Conservation (phyloP, 2,797 vertebrate species). For the Rachycentron canadum region DNA sequence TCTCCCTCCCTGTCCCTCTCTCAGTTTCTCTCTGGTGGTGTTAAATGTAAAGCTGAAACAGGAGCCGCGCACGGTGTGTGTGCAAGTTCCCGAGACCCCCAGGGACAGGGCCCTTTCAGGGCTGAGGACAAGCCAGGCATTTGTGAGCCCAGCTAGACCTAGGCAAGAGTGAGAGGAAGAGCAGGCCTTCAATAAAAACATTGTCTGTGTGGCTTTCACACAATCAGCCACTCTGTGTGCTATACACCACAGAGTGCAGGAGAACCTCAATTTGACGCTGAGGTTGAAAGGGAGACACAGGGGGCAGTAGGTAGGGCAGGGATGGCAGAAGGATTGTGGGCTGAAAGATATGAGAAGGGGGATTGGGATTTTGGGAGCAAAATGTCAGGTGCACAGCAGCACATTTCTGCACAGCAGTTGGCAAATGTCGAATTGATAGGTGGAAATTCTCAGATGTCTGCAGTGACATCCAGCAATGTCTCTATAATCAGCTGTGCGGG, state of each 20-base stretch:
- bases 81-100: conserved; percentile 71
- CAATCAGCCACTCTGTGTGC: conserved; percentile 83
- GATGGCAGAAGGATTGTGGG: conserved; percentile 43
- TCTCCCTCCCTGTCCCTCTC: conserved; percentile 40
- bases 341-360: conserved; percentile 33
- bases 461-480: conserved; percentile 20
- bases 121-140: conserved; percentile 85
- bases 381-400: conserved; percentile 29
- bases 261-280: conserved; percentile 60
- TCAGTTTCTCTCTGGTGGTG: conserved; percentile 75
- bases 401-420: background rate
- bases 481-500: conserved; percentile 46
- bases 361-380: conserved; percentile 23
- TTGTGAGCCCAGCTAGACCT: conserved; percentile 82
- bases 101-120: conserved; percentile 85
- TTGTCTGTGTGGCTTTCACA: conserved; percentile 85
- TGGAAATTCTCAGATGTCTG: conserved; percentile 14
- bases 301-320: conserved; percentile 68
- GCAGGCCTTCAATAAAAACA: conserved; percentile 90
- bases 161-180: conserved; percentile 87
- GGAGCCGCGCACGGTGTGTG: conserved; percentile 80
- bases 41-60: conserved; percentile 91
- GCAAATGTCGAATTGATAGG: background rate
- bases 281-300: conserved; percentile 60
- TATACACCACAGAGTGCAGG: conserved; percentile 59